Evolutionary conservation across 2,113 vertebrate genomes (phyloP).

Genomic region (Pitta sordida): DNA sequence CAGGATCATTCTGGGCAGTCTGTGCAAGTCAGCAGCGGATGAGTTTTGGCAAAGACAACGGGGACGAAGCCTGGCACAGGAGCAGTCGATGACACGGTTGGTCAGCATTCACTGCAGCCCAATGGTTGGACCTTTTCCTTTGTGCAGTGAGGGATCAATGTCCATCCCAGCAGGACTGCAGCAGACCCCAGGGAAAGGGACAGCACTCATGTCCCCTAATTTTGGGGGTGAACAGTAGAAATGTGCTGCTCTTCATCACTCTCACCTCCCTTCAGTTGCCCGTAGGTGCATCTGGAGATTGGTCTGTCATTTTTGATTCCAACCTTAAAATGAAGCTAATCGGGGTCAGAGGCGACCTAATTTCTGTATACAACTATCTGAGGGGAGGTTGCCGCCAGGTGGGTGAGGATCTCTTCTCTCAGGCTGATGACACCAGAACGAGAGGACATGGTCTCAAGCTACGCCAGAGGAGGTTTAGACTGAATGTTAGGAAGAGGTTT

Average conservation of each 20-base stretch:
- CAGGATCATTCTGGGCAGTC: background rate
- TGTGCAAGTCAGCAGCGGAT: slow-evolving; percentile 22
- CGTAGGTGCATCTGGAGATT: accelerated
- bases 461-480: too few relatives aligned
- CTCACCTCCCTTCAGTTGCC: background rate
- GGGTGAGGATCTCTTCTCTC: too few relatives aligned
- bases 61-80: background rate
- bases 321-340: background rate
- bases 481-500: too few relatives aligned
- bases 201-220: background rate
- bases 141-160: background rate
- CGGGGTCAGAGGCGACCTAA: too few relatives aligned
- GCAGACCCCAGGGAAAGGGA: background rate
- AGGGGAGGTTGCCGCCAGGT: too few relatives aligned
- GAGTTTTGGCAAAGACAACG: background rate
- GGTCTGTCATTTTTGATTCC: background rate
- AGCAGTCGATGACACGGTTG: background rate
- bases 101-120: background rate
- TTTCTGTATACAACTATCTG: too few relatives aligned
- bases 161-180: background rate
- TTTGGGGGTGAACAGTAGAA: background rate
- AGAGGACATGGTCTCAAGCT: too few relatives aligned
- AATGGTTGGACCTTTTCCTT: background rate
- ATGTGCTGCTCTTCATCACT: background rate
- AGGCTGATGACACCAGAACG: too few relatives aligned